Base-by-base conservation (phyloP, 2,888 invertebrate species). In the Automeris io region DNA sequence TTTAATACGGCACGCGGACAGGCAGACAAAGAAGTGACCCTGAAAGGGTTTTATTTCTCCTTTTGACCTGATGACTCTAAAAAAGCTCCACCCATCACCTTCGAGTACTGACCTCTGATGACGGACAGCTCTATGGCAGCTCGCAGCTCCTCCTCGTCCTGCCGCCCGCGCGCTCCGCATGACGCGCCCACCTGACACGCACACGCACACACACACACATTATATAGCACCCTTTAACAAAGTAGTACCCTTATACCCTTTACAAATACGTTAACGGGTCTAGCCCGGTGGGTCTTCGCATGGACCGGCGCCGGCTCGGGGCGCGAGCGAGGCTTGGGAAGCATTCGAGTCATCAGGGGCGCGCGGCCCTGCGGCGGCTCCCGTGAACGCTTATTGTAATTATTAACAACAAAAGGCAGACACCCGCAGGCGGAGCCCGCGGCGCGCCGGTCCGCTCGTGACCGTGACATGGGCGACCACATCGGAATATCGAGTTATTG, bases 51-150 rank as follows among this genome's bases (percentile, higher is more conserved):
- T n/a, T n/a, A n/a, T n/a, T n/a, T n/a, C n/a, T n/a, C n/a, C n/a
- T n/a, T n/a, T n/a, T n/a, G n/a, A n/a, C n/a, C n/a, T n/a, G n/a
- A n/a, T n/a, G n/a, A n/a, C n/a, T n/a, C n/a, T n/a, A n/a, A n/a
- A n/a, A n/a, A n/a, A n/a, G n/a, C n/a, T n/a, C n/a, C n/a, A n/a
- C 5, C 25, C 2, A 25, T 6, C 16, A 3, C 6, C 7, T 7
- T 16, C 13, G 5, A 0, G 8, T n/a, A 40, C 55, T 46, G 18
- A 78, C 80, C 80, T 38, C 81, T 41, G 4, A 79, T 71, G 26
- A 78, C 73, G 9, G 80, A 75, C 3, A 79, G 54, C 41, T 81
- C 80, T n/a, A 79, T 67, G 52, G 80, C 82, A 2, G 74, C 74
- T 0, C 78, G 45, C 25, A 79, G 58, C 35, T 79, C 80, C 42